These are phyloP conservation scores for Papilio xuthus DNA, from an alignment of 1,140 invertebrate genomes.

Conservation along the genomic window DNA sequence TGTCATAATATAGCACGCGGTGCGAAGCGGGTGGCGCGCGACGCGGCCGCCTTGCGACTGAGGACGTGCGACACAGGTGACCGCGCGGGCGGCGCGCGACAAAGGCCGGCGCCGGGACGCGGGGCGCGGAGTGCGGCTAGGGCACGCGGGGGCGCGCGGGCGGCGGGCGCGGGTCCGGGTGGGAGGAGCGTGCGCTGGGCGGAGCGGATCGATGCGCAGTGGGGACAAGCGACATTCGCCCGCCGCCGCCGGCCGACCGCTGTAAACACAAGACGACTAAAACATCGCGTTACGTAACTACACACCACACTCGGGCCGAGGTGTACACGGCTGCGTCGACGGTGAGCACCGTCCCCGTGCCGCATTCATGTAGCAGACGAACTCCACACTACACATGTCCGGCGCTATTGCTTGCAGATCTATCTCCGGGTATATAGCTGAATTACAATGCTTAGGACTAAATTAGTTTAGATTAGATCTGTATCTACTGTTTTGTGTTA, in stretches of 20 bases:
- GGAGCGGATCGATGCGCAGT: conserved; percentile 78
- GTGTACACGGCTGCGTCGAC: conserved; percentile 45
- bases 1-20: conserved; percentile 66
- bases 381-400: background rate
- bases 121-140: conserved; percentile 48
- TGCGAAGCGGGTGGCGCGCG: conserved; percentile 74
- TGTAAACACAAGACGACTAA: conserved; percentile 69
- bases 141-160: conserved; percentile 49
- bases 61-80: conserved; percentile 80
- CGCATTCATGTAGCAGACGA: background rate
- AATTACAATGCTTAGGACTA: background rate
- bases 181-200: conserved; percentile 76
- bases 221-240: conserved; percentile 77
- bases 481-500: background rate
- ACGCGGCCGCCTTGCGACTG: conserved; percentile 79
- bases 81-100: conserved; percentile 75
- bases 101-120: conserved; percentile 59
- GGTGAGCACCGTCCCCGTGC: conserved; percentile 32
- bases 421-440: background rate
- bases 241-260: conserved; percentile 60
- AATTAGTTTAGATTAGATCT: background rate
- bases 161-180: conserved; percentile 52
- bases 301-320: conserved; percentile 47
- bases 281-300: conserved; percentile 72
- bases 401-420: background rate